A percentile compares a stretch with the other conserved stretches of the same genome.
These are phyloP conservation scores for Temnothorax curvispinosus DNA, from an alignment of 1,140 invertebrate species.

Conservation along the genomic window DNA sequence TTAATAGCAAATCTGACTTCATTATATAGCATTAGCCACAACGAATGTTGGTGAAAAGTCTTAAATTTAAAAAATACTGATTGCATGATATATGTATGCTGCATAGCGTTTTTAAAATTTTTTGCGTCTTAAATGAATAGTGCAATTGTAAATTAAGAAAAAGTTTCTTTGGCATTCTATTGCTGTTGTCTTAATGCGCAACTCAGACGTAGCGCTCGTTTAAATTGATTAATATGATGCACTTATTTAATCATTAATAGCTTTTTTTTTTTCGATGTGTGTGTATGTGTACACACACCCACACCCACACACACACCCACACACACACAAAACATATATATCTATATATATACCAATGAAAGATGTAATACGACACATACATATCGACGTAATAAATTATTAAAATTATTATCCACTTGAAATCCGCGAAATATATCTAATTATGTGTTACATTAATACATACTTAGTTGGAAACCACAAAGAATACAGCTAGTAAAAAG, in stretches of 20 bases:
- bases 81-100: slow-evolving; percentile 22
- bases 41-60: slow-evolving; percentile 69
- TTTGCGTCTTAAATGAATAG: neutral
- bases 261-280: slow-evolving; percentile 2
- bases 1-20: slow-evolving; percentile 34
- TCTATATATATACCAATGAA: slow-evolving; percentile 25
- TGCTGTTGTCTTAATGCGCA: neutral
- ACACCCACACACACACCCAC: no score
- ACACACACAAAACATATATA: neutral
- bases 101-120: neutral
- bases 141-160: neutral
- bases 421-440: slow-evolving; percentile 60
- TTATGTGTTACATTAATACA: slow-evolving; percentile 45
- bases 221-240: slow-evolving; percentile 31
- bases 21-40: slow-evolving; percentile 35
- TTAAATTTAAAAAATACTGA: slow-evolving; percentile 76
- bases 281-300: no score
- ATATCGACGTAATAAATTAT: slow-evolving; percentile 54
- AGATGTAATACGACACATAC: slow-evolving; percentile 32
- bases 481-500: slow-evolving; percentile 72
- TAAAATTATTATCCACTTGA: slow-evolving; percentile 54
- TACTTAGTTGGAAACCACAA: slow-evolving; percentile 62
- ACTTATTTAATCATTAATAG: slow-evolving; percentile 8
- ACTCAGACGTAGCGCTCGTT: neutral
- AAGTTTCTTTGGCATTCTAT: slow-evolving; percentile 14